Percentiles rank a stretch among this genome's conserved stretches.
These are phyloP conservation scores for Mystacornis crossleyi DNA, from an alignment of 2,113 vertebrate genomes.

Conservation along the genomic window DNA sequence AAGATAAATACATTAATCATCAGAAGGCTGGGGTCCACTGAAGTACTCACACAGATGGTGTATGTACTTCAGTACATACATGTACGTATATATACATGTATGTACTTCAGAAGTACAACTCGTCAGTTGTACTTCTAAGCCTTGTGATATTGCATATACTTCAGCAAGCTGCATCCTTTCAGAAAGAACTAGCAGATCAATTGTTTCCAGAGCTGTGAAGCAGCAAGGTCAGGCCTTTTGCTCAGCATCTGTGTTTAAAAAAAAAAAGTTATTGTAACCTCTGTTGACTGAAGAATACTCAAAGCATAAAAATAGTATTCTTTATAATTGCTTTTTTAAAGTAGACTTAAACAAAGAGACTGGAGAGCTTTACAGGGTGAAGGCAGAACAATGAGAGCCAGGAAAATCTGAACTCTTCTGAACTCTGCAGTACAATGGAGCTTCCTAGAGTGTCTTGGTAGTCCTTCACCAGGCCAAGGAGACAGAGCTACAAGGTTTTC, in stretches of 20 bases:
- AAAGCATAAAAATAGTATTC: background rate
- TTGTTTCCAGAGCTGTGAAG: conserved; percentile 13
- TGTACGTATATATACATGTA: too few species aligned
- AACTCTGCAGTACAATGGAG: background rate
- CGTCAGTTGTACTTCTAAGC: background rate
- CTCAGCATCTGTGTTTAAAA: background rate
- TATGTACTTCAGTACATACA: too few species aligned
- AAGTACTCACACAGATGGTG: background rate
- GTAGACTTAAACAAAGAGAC: conserved; percentile 1
- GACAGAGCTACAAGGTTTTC: background rate
- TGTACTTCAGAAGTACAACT: too few species aligned
- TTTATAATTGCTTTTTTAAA: conserved; percentile 36
- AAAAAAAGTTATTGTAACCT: conserved; percentile 29
- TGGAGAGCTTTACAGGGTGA: background rate
- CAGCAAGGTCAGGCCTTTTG: conserved; percentile 7
- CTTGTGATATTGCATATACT: background rate
- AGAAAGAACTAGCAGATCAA: background rate
- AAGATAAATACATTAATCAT: background rate
- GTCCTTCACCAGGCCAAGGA: background rate
- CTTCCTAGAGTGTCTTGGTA: background rate
- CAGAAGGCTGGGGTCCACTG: background rate
- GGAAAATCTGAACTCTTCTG: background rate
- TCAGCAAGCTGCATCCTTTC: background rate
- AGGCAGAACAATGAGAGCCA: background rate
- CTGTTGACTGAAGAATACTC: background rate